Conservation (phyloP, 2,888 invertebrate genomes). For the Eudasyphora cyanicolor region DNA sequence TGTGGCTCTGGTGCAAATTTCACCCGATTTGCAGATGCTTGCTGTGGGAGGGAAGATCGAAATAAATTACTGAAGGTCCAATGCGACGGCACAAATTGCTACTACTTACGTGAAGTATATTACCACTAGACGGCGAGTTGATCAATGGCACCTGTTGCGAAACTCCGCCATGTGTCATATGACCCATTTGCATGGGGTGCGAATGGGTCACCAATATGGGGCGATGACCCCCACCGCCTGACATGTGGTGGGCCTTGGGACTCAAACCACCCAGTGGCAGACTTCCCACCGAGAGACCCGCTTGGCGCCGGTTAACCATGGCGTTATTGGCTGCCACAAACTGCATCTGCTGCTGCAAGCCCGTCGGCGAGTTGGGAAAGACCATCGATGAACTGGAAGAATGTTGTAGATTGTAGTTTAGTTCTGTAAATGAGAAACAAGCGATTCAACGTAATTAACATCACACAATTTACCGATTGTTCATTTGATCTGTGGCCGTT, state of each 20-base stretch:
- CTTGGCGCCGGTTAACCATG: constrained; percentile 79
- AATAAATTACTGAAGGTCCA: neutral
- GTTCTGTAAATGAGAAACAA: constrained; percentile 77
- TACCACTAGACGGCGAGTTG: constrained; percentile 87
- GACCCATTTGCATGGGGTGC: constrained; percentile 77
- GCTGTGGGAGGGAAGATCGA: constrained; percentile 61
- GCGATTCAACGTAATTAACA: constrained; percentile 69
- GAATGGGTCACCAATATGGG: constrained; percentile 79
- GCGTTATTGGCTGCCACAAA: constrained; percentile 75
- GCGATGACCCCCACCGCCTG: constrained; percentile 73
- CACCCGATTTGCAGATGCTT: constrained; percentile 76
- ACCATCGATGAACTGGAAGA: constrained; percentile 80
- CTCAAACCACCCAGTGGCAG: constrained; percentile 70
- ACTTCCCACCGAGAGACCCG: constrained; percentile 76
- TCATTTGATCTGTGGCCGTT: constrained; percentile 73
- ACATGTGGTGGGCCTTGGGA: constrained; percentile 66
- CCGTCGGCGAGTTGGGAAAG: constrained; percentile 82
- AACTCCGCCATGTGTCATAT: constrained; percentile 70
- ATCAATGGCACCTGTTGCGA: constrained; percentile 77
- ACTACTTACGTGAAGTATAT: constrained; percentile 83
- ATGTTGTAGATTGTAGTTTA: constrained; percentile 80
- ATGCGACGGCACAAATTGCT: neutral
- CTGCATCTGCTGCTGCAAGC: constrained; percentile 81
- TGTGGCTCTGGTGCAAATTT: constrained; percentile 79
- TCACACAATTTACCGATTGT: constrained; percentile 73